Conservation (phyloP, 2,113 vertebrate species). For the Bufo bufo region DNA sequence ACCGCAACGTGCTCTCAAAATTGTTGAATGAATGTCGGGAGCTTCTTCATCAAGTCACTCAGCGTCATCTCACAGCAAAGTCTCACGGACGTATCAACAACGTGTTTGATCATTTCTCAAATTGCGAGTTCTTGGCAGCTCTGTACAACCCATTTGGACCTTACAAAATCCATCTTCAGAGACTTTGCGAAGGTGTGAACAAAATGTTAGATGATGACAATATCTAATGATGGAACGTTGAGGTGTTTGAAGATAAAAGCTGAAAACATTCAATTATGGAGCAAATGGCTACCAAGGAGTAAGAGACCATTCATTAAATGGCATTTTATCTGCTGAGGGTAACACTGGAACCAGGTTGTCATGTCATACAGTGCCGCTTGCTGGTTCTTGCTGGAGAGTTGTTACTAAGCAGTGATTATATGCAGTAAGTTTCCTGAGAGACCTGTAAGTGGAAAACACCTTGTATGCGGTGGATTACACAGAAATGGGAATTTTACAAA, state of each 20-base stretch:
- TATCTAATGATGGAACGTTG: slow-evolving; percentile 72
- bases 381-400: slow-evolving; percentile 1
- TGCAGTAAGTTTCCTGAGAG: neutral
- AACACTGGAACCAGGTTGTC: slow-evolving; percentile 61
- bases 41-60: slow-evolving; percentile 80
- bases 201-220: slow-evolving; percentile 87
- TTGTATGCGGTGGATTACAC: slow-evolving; percentile 55
- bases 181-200: slow-evolving; percentile 84
- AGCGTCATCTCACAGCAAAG: slow-evolving; percentile 84
- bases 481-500: slow-evolving; percentile 37
- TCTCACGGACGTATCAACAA: slow-evolving; percentile 82
- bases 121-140: slow-evolving; percentile 84
- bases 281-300: slow-evolving; percentile 70
- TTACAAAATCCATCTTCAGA: slow-evolving; percentile 80
- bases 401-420: slow-evolving; percentile 30
- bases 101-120: slow-evolving; percentile 86
- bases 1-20: slow-evolving; percentile 79
- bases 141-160: slow-evolving; percentile 84
- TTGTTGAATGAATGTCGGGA: slow-evolving; percentile 80
- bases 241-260: slow-evolving; percentile 59
- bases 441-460: slow-evolving; percentile 6
- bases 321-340: slow-evolving; percentile 50
- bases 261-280: slow-evolving; percentile 59
- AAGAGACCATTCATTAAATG: slow-evolving; percentile 60
- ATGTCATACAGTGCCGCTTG: slow-evolving; percentile 60